Percentiles rank a stretch among this genome's conserved stretches.
phyloP scores from a whole-genome alignment of 2,113 vertebrate genomes.

The Anolis sagrei region DNA sequence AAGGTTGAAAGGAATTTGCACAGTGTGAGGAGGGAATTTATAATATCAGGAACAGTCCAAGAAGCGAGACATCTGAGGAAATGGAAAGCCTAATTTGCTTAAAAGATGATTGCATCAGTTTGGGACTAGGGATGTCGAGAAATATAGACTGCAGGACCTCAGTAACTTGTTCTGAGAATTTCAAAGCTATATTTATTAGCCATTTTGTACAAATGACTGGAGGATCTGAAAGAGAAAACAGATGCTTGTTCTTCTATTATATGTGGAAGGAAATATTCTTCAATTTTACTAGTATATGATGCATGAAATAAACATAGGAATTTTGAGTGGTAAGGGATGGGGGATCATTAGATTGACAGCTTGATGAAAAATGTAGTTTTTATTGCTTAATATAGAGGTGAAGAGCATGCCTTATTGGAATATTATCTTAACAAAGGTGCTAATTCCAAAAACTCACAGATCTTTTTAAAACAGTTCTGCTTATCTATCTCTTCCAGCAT shows the following conservation, averaged over 20 bases:
- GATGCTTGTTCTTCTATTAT: conserved; percentile 34
- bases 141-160: neutral
- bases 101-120: neutral
- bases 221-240: neutral
- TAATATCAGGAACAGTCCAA: neutral
- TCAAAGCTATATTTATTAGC: neutral
- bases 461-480: conserved; percentile 59
- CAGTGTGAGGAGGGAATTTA: neutral
- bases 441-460: conserved; percentile 74
- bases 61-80: neutral
- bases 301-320: conserved; percentile 33
- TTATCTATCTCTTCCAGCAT: conserved; percentile 72
- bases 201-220: neutral
- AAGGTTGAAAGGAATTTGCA: neutral
- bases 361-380: conserved; percentile 60
- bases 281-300: conserved; percentile 51
- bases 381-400: conserved; percentile 44
- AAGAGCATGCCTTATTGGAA: conserved; percentile 48
- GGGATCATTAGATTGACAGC: conserved; percentile 60
- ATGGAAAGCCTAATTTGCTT: neutral
- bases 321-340: no score
- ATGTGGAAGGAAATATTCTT: conserved; percentile 55
- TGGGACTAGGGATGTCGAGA: conserved; percentile 8
- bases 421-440: conserved; percentile 52
- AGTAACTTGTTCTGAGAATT: no score